phyloP scores from a whole-genome alignment of 2,797 vertebrate genomes.

The Acanthiza pusilla region DNA sequence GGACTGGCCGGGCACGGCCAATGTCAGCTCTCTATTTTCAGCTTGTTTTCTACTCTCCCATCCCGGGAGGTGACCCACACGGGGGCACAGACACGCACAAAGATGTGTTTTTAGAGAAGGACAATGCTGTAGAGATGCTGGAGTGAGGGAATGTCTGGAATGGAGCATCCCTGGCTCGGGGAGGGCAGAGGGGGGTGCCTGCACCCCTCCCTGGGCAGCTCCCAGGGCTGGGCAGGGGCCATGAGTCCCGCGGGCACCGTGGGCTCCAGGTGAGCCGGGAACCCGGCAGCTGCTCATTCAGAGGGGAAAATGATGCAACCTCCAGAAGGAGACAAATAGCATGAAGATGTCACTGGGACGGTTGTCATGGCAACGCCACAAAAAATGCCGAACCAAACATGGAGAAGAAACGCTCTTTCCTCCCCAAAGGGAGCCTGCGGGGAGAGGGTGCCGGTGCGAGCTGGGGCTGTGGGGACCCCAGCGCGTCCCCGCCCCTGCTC shows the following conservation, averaged over 20 bases:
- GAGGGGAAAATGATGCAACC: background rate
- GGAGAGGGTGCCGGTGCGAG: background rate
- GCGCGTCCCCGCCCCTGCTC: background rate
- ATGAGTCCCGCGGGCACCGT: background rate
- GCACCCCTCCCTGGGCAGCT: background rate
- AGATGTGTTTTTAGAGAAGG: background rate
- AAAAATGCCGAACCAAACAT: background rate
- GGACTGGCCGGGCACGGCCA: background rate
- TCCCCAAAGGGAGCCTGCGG: background rate
- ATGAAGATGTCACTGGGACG: background rate
- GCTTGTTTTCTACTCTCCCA: background rate
- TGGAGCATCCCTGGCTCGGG: accelerated
- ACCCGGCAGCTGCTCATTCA: background rate
- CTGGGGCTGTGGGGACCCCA: background rate
- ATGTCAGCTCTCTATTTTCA: slow-evolving; percentile 9
- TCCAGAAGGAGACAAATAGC: background rate
- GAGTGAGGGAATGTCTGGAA: accelerated
- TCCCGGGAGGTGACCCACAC: background rate
- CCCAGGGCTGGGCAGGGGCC: background rate
- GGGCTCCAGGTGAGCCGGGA: background rate
- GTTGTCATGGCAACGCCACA: slow-evolving; percentile 29
- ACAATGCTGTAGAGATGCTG: background rate
- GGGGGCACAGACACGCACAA: background rate
- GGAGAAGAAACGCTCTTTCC: background rate
- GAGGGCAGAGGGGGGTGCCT: accelerated